Conservation (phyloP, 1,140 invertebrate species). For the Eubasilissa regina region DNA sequence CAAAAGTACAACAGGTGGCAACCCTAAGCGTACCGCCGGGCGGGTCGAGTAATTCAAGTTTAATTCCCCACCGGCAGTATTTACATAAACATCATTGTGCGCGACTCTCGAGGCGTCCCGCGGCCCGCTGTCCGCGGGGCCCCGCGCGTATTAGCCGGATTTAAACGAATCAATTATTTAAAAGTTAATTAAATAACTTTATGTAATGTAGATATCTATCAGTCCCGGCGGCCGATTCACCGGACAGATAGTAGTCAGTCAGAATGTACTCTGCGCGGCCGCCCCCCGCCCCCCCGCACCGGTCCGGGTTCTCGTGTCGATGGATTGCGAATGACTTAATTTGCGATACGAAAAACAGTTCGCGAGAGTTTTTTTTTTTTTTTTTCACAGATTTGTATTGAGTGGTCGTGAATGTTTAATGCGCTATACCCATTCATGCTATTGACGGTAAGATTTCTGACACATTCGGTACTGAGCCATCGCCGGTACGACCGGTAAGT, state of each 20-base stretch:
- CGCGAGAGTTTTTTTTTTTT: neutral
- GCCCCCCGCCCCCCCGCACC: neutral
- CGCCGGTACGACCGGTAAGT: no score
- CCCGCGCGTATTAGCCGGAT: conserved; percentile 20
- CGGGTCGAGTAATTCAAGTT: conserved; percentile 37
- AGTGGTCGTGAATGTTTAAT: no score
- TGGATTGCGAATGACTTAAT: neutral
- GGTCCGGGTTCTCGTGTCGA: neutral
- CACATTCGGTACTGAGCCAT: no score
- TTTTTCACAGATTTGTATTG: no score
- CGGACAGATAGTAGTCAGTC: neutral
- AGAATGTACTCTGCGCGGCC: conserved; percentile 9
- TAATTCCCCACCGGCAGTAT: conserved; percentile 40
- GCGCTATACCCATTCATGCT: no score
- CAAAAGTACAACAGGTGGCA: neutral
- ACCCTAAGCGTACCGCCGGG: neutral
- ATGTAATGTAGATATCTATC: neutral
- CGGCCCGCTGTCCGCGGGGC: conserved; percentile 6
- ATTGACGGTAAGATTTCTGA: no score
- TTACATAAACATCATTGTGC: conserved; percentile 48
- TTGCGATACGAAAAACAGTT: neutral
- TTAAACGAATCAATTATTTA: conserved; percentile 39
- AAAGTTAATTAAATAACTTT: conserved; percentile 10
- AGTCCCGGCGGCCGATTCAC: neutral
- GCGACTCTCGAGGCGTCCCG: conserved; percentile 37